Percentiles rank a stretch among this genome's conserved stretches.
phyloP scores from a whole-genome alignment of 2,113 vertebrate species.

The Himantopus leucocephalus region DNA sequence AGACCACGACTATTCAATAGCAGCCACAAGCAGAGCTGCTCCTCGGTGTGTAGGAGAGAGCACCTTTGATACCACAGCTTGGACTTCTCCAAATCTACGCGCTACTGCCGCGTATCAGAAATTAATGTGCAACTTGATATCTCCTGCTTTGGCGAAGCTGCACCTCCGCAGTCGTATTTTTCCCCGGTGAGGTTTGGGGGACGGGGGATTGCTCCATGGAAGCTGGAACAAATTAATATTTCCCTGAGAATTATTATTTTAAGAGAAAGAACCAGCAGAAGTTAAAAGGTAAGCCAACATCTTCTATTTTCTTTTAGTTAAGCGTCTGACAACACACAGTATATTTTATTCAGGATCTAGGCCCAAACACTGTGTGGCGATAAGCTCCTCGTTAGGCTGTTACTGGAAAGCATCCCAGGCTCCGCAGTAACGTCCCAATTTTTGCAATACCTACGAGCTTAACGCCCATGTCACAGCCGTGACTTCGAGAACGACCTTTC shows the following conservation, averaged over 20 bases:
- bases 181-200: neutral
- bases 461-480: neutral
- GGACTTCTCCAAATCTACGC: neutral
- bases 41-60: neutral
- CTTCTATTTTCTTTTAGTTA: constrained; percentile 9
- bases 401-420: neutral
- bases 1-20: neutral
- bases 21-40: neutral
- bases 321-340: neutral
- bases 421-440: neutral
- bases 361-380: rapidly evolving
- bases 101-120: neutral
- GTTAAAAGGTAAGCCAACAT: constrained; percentile 41
- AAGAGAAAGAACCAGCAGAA: neutral
- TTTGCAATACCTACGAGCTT: neutral
- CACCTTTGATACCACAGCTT: neutral
- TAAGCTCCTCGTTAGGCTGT: neutral
- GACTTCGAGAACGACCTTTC: neutral
- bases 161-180: constrained; percentile 6
- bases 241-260: constrained; percentile 33
- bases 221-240: constrained; percentile 56
- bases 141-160: neutral
- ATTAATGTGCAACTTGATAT: neutral
- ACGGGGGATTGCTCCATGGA: neutral
- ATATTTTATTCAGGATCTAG: neutral